A percentile compares a stretch with the other conserved stretches of the same genome.
These are phyloP conservation scores for Sthenelais limicola DNA, from an alignment of 2,888 invertebrate species.

Conservation along the genomic window DNA sequence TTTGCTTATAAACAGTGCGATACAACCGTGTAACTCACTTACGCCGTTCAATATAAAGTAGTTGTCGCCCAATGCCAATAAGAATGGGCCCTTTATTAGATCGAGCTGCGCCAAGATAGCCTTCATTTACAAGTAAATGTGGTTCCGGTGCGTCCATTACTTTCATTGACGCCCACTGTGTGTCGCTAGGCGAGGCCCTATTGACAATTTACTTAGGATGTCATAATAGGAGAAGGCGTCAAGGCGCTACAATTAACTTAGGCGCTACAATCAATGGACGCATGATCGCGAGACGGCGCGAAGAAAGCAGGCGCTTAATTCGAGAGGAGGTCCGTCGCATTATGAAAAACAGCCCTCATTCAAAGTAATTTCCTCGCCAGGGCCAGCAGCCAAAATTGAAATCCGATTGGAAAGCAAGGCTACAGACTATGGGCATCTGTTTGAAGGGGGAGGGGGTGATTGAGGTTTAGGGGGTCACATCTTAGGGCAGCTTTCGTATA, in stretches of 20 bases:
- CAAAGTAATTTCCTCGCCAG: background rate
- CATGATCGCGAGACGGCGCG: background rate
- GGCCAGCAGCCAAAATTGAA: slow-evolving; percentile 8
- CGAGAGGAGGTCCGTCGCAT: slow-evolving; percentile 9
- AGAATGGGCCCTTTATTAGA: slow-evolving; percentile 19
- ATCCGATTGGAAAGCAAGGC: slow-evolving; percentile 7
- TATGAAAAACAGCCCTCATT: slow-evolving; percentile 6
- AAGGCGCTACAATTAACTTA: slow-evolving; percentile 20
- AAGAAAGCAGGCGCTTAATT: slow-evolving; percentile 27
- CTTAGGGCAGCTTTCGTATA: too few relatives aligned
- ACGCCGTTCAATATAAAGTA: slow-evolving; percentile 29
- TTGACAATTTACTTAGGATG: slow-evolving; percentile 36
- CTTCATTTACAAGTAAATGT: slow-evolving; percentile 34
- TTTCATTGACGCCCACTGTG: slow-evolving; percentile 3
- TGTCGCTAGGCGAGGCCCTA: background rate
- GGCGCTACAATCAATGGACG: slow-evolving; percentile 10
- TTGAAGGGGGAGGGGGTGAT: too few relatives aligned
- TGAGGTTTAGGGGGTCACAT: too few relatives aligned
- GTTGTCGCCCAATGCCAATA: slow-evolving; percentile 5
- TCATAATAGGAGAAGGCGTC: slow-evolving; percentile 25
- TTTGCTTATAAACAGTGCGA: slow-evolving; percentile 32
- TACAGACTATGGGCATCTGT: slow-evolving; percentile 27
- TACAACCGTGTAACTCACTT: slow-evolving; percentile 22
- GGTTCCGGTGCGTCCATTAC: slow-evolving; percentile 25
- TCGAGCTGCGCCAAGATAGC: slow-evolving; percentile 19